A percentile compares a stretch with the other conserved stretches of the same genome.
These are phyloP conservation scores for Gymnoscopelus braueri DNA, from an alignment of 2,797 vertebrate genomes.

Conservation along the genomic window DNA sequence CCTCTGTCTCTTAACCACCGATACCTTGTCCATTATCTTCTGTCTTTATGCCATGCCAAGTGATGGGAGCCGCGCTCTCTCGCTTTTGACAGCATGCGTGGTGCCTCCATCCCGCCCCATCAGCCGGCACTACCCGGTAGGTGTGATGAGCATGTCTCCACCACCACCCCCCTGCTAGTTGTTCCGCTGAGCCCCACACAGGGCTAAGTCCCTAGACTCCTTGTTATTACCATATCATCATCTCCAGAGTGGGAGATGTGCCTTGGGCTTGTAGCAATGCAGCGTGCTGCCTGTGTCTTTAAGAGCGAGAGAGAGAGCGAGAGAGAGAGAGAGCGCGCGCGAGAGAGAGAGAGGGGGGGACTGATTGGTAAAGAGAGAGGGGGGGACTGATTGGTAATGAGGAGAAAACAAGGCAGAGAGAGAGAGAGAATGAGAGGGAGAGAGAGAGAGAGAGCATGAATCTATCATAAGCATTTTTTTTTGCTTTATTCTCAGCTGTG, in stretches of 20 bases:
- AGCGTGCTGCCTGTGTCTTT: conserved; percentile 80
- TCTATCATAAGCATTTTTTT: conserved; percentile 79
- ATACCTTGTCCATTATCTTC: too few relatives aligned
- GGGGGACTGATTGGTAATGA: conserved; percentile 49
- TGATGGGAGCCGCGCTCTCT: conserved; percentile 22
- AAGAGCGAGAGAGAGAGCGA: conserved; percentile 63
- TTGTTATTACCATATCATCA: conserved; percentile 72
- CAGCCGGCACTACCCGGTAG: conserved; percentile 33
- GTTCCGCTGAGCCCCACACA: conserved; percentile 54
- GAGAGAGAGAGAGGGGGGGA: conserved; percentile 39
- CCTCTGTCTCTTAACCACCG: not conserved
- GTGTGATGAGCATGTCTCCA: conserved; percentile 48
- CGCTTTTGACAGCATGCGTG: conserved; percentile 4
- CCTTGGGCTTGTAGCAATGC: conserved; percentile 72
- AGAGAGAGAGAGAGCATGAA: conserved; percentile 75
- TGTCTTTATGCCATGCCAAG: too few relatives aligned
- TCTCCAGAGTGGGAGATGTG: conserved; percentile 41
- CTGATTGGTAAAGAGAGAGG: conserved; percentile 58
- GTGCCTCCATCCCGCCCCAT: too few relatives aligned
- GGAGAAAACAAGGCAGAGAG: conserved; percentile 70
- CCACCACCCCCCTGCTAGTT: conserved; percentile 34
- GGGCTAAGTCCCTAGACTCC: conserved; percentile 64
- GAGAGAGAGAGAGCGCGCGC: conserved; percentile 33
- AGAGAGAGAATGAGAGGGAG: conserved; percentile 52
- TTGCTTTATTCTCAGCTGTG: conserved; percentile 78